Evolutionary conservation across 2,113 vertebrate species (phyloP).

Genomic region (Cercocebus atys): DNA sequence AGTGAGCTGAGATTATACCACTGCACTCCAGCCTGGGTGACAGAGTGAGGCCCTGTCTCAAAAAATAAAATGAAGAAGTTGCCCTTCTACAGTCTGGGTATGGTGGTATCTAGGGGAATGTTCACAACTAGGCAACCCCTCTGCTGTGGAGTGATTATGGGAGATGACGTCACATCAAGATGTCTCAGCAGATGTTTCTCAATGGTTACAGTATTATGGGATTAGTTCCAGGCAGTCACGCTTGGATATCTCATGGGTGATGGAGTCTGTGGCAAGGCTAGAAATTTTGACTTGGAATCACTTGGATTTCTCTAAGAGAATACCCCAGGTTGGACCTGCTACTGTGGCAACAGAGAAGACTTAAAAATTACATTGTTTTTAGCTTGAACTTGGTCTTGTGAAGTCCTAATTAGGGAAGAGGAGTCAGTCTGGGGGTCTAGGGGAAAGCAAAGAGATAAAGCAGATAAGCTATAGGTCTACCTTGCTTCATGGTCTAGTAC

Average conservation of each 20-base stretch:
- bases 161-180: fast-evolving
- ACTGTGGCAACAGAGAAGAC: too few relatives aligned
- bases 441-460: too few relatives aligned
- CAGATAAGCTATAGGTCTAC: too few relatives aligned
- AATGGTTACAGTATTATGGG: fast-evolving
- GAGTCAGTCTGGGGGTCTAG: too few relatives aligned
- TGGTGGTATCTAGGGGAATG: neutral
- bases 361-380: neutral
- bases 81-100: neutral
- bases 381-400: neutral
- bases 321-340: neutral
- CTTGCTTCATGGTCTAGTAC: too few relatives aligned
- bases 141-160: neutral
- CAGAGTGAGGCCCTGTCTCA: too few relatives aligned
- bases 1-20: too few relatives aligned
- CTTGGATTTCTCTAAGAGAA: neutral
- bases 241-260: neutral
- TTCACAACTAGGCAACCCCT: neutral
- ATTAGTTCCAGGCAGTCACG: neutral
- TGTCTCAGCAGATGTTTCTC: neutral
- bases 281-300: neutral
- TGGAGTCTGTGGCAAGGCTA: neutral
- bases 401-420: too few relatives aligned
- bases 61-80: too few relatives aligned
- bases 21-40: too few relatives aligned